Percentiles rank a stretch among this genome's conserved stretches.
phyloP scores from a whole-genome alignment of 2,797 vertebrate species.

The Borostomias antarcticus region DNA sequence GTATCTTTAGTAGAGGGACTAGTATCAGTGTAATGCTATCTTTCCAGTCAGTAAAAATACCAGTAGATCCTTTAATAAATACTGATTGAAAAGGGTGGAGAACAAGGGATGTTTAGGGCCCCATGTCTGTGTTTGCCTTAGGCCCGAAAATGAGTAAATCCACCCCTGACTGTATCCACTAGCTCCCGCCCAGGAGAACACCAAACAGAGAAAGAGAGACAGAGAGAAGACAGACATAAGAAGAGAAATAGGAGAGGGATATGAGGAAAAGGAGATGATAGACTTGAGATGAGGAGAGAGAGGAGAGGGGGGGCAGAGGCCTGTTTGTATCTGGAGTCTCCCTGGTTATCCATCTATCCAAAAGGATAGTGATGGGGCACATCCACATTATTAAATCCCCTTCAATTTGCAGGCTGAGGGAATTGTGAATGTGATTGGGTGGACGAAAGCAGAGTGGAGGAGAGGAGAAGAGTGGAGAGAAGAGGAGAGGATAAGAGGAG shows the following conservation, averaged over 20 bases:
- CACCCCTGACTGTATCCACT: no score
- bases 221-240: constrained; percentile 1
- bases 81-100: no score
- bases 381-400: constrained; percentile 61
- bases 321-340: neutral
- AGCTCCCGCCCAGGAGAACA: no score
- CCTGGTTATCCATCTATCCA: constrained; percentile 52
- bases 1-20: no score
- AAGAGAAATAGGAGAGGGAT: neutral
- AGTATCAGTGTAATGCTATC: no score
- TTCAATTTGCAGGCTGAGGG: constrained; percentile 75
- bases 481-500: neutral
- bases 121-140: no score
- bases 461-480: neutral
- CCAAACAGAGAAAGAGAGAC: neutral
- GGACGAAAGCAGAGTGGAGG: constrained; percentile 33
- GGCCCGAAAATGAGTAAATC: no score
- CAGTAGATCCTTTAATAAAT: no score
- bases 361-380: constrained; percentile 73
- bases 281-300: constrained; percentile 30
- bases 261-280: constrained; percentile 18
- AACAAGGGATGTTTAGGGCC: no score
- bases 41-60: no score
- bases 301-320: constrained; percentile 20
- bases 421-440: constrained; percentile 74